phyloP scores from a whole-genome alignment of 2,888 invertebrate genomes.

The Protodeltote pygarga region DNA sequence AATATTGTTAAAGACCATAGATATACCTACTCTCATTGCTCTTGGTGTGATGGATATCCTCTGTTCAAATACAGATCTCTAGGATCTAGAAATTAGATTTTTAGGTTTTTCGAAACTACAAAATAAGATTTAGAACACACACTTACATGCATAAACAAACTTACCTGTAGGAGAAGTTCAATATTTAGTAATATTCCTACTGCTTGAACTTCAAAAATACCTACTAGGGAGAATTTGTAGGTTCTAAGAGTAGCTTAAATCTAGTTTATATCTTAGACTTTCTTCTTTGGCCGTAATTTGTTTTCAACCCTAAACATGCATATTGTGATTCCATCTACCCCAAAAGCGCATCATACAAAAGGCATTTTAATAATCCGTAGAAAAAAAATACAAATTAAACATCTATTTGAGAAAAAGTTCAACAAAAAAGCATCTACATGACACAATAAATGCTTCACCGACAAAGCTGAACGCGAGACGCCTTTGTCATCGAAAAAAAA shows the following conservation, averaged over 20 bases:
- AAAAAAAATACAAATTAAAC: slow-evolving; percentile 20
- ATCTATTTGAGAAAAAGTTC: slow-evolving; percentile 13
- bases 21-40: neutral
- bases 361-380: slow-evolving; percentile 2
- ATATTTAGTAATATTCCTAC: too few species aligned
- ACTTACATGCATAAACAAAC: too few species aligned
- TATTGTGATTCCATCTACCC: neutral
- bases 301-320: slow-evolving; percentile 2
- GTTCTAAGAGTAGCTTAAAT: too few species aligned
- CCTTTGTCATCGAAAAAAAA: slow-evolving; percentile 58
- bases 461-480: slow-evolving; percentile 48
- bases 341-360: slow-evolving; percentile 34
- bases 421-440: slow-evolving; percentile 31
- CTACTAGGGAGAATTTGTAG: too few species aligned
- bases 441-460: slow-evolving; percentile 44
- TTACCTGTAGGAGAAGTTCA: too few species aligned
- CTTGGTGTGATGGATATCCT: too few species aligned
- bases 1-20: neutral
- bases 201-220: too few species aligned
- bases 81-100: too few species aligned
- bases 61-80: too few species aligned
- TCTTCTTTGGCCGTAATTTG: slow-evolving; percentile 2
- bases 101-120: too few species aligned
- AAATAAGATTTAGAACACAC: too few species aligned
- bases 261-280: neutral